Base-by-base conservation (phyloP, 2,113 vertebrate genomes). In the Percopsis transmontana region DNA sequence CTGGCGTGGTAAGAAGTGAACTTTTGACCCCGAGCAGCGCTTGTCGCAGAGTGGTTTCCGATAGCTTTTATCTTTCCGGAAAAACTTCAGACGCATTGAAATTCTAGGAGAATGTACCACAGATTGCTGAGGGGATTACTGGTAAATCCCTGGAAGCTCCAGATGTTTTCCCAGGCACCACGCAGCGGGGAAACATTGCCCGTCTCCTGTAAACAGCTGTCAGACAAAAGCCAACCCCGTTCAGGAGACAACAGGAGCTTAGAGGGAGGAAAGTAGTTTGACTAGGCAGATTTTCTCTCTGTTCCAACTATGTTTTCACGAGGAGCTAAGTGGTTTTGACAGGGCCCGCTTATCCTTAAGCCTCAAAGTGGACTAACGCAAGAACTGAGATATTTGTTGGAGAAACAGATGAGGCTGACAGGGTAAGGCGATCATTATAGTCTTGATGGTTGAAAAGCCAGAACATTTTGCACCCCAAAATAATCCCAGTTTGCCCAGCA, bases 201-300 rank as follows among this genome's bases (percentile, higher is more conserved):
- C 85, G 70, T 68, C 71, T 74, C 82, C 78, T 86, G 85, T 86
- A 89, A 91, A 88, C 90, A 90, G 89, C 89, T 90, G 90, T 90
- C 77, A 83, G 80, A 89, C 89, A 87, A 88, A 87, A 88, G 76
- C 86, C 68, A 70, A 62, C 47, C 62, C 68, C 77, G 60, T 77
- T 48, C 79, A 74, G 63, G 70, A 87, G 70, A 85, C 79, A 83
- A 75, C 81, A 74, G 72, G 67, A 82, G 84, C 82, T 82, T 71
- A 82, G 65, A 62, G 54, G 53, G 67, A 82, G 74, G 69, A 72
- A 86, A 85, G 85, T 82, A 82, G 81, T 78, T 75, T 45, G 68
- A 79, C 77, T 48, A 61, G 76, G 84, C 78, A 64, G 76, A 75
- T 84, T 85, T 81, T 81, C 69, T 33, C 72, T 77, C 58, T 40